Conservation (phyloP, 2,797 vertebrate species). For the Anguilla obscura region DNA sequence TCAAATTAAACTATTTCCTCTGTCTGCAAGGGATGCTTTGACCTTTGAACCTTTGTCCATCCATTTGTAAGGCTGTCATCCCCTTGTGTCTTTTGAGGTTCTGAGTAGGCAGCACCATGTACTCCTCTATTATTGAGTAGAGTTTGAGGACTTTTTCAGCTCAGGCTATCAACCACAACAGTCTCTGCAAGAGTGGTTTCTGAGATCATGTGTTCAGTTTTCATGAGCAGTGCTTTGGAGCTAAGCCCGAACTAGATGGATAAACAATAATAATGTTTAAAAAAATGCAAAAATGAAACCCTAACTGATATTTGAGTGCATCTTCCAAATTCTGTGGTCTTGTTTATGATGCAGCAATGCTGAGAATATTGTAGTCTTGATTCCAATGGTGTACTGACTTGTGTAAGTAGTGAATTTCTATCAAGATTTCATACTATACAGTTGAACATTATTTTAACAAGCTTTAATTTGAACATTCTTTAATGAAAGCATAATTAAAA, state of each 20-base stretch:
- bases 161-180: background rate
- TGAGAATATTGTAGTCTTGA: background rate
- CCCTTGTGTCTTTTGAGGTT: conserved; percentile 41
- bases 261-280: background rate
- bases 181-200: background rate
- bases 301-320: background rate
- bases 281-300: background rate
- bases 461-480: background rate
- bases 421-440: background rate
- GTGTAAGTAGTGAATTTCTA: background rate
- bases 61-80: conserved; percentile 67
- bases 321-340: background rate
- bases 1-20: conserved; percentile 66
- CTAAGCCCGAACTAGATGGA: background rate
- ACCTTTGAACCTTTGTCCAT: conserved; percentile 68
- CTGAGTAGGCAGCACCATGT: conserved; percentile 45
- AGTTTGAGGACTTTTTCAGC: background rate
- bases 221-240: background rate
- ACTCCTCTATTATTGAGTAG: background rate
- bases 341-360: background rate
- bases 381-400: background rate
- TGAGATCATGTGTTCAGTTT: background rate
- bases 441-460: background rate
- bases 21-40: conserved; percentile 61
- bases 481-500: background rate